Evolutionary conservation across 1,140 invertebrate species (phyloP).

Genomic region (Drosophila ercepeae): DNA sequence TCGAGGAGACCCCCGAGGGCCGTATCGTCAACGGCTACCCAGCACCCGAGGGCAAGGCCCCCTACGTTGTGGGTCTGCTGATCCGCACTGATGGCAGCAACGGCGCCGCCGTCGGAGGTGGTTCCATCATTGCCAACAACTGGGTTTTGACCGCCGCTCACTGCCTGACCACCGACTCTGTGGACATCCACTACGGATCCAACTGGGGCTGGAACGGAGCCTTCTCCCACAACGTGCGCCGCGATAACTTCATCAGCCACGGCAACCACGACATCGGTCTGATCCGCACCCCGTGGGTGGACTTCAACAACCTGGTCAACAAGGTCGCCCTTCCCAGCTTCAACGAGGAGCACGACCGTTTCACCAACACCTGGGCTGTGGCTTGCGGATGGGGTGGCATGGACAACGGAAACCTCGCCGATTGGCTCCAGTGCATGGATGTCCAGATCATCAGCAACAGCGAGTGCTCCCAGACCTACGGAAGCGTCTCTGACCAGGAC

Average conservation of each 20-base stretch:
- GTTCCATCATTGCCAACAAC: slow-evolving; percentile 49
- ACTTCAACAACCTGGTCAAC: slow-evolving; percentile 36
- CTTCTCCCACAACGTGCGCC: slow-evolving; percentile 42
- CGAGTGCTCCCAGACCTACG: slow-evolving; percentile 10
- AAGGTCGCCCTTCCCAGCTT: slow-evolving; percentile 30
- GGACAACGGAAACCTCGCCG: slow-evolving; percentile 15
- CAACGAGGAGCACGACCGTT: slow-evolving; percentile 18
- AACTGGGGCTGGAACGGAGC: slow-evolving; percentile 34
- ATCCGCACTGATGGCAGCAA: slow-evolving; percentile 29
- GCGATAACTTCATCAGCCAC: slow-evolving; percentile 42
- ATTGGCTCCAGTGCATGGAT: slow-evolving; percentile 33
- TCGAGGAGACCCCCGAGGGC: not conserved
- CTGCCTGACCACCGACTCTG: slow-evolving; percentile 46
- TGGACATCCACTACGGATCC: slow-evolving; percentile 76
- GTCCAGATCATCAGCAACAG: slow-evolving; percentile 33
- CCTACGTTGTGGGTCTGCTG: slow-evolving; percentile 84
- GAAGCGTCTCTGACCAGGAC: slow-evolving; percentile 7
- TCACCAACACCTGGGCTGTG: slow-evolving; percentile 27
- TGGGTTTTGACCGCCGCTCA: slow-evolving; percentile 63
- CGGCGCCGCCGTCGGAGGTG: slow-evolving; percentile 32
- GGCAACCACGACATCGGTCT: slow-evolving; percentile 52
- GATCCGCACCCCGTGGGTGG: slow-evolving; percentile 50
- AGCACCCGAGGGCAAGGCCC: slow-evolving; percentile 83
- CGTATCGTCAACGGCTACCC: slow-evolving; percentile 65
- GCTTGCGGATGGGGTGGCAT: slow-evolving; percentile 61